Percentiles rank a stretch among this genome's conserved stretches.
Conservation (phyloP, 2,797 vertebrate genomes). For the Thaleichthys pacificus region DNA sequence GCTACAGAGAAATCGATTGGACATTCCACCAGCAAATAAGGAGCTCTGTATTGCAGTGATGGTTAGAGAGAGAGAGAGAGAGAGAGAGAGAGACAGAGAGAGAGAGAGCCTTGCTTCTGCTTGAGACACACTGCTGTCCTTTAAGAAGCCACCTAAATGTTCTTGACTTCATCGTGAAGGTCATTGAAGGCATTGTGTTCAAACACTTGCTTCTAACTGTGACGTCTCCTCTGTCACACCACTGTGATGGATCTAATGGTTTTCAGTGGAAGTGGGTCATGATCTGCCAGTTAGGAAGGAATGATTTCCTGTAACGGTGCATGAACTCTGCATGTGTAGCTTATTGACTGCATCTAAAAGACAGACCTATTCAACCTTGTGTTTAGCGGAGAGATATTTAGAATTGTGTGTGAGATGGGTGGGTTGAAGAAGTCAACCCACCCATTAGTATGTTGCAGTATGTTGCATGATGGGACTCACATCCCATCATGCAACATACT, state of each 20-base stretch:
- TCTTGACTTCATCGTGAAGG: slow-evolving; percentile 27
- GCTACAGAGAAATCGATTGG: slow-evolving; percentile 66
- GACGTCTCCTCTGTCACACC: not conserved
- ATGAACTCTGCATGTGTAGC: not conserved
- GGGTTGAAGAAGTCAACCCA: slow-evolving; percentile 26
- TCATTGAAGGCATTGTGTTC: not conserved
- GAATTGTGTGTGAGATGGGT: slow-evolving; percentile 35
- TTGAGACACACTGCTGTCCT: not conserved
- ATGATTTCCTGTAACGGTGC: slow-evolving; percentile 7
- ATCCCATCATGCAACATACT: slow-evolving; percentile 42
- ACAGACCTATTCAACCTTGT: not conserved
- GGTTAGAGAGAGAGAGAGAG: not conserved
- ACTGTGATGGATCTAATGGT: not conserved
- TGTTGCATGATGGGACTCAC: slow-evolving; percentile 54
- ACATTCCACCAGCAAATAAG: slow-evolving; percentile 65
- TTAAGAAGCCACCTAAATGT: slow-evolving; percentile 28
- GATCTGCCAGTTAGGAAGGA: not conserved
- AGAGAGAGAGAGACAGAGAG: too few relatives aligned
- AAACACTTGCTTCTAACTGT: not conserved
- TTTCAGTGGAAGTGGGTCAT: not conserved
- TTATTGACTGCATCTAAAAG: slow-evolving; percentile 13
- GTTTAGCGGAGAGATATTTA: slow-evolving; percentile 28
- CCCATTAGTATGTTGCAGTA: too few relatives aligned
- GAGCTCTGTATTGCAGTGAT: slow-evolving; percentile 21
- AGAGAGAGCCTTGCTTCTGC: not conserved